Evolutionary conservation across 2,888 invertebrate genomes (phyloP), one percentile per base, ranked within the genome.

Genomic region (Parnassius apollo): DNA sequence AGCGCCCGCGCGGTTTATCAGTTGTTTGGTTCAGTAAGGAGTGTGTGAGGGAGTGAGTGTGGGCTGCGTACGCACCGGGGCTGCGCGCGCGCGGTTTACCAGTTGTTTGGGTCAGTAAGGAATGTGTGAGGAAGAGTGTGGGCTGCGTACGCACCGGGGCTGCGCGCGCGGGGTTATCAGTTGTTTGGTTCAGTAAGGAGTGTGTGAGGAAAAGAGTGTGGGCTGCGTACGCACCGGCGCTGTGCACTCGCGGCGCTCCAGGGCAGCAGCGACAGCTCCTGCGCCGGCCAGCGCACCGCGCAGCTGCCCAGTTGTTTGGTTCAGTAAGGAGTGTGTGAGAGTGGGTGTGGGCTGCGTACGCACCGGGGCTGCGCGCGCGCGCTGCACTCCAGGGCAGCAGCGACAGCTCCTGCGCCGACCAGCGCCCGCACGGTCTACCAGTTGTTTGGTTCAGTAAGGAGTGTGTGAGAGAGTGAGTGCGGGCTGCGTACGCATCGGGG

Each of bases 301-400:
- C 89, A 88, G 2, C 92, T 88, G 2, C 94, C 94, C 68, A 93
- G 80, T 42, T 9, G 42, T 42, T 42, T 42, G 42, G 8, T 9
- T 7, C 42, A 9, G 9, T 42, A 9, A 42, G 42, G 7, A 9
- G 8, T 18, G 18, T 18, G 18, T 18, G 18, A 1, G 18, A 18
- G 18, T 18, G 18, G 1, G 18, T 18, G 18, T 18, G 18, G 18
- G 18, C 18, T 18, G 18, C 18, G 18, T 18, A 18, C 18, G 18
- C 18, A 18, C 18, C 18, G 18, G 18, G n/a, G n/a, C n/a, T n/a
- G n/a, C n/a, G n/a, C n/a, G n/a, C n/a, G n/a, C n/a, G n/a, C n/a
- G 84, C 83, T 64, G 84, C 81, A 1, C 76, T 82, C 93, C 93
- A 93, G n/a, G 86, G 86, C 65, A 93, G 86, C 53, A 83, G 76